Conservation (phyloP, 2,113 vertebrate species). For the Bufo bufo region DNA sequence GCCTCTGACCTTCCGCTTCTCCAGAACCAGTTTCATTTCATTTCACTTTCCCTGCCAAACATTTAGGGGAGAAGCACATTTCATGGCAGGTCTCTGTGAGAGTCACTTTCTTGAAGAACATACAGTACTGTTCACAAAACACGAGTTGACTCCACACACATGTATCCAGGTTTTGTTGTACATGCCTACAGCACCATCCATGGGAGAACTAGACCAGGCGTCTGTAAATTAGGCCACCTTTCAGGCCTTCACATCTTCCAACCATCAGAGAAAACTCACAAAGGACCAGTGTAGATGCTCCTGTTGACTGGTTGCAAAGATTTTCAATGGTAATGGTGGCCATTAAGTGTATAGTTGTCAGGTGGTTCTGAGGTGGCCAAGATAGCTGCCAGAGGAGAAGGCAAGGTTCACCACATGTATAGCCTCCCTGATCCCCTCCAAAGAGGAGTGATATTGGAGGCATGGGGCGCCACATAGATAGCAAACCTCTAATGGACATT, state of each 20-base stretch:
- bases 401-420: too few species aligned
- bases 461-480: background rate
- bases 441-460: too few species aligned
- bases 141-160: background rate
- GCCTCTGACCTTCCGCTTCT: conserved; percentile 54
- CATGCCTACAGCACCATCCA: background rate
- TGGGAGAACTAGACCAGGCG: too few species aligned
- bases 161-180: background rate
- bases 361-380: too few species aligned
- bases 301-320: background rate
- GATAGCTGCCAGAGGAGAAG: too few species aligned
- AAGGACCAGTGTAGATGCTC: background rate
- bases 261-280: background rate
- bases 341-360: too few species aligned
- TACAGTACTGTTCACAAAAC: conserved; percentile 9
- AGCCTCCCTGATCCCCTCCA: too few species aligned
- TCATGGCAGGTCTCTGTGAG: conserved; percentile 42
- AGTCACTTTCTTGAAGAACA: conserved; percentile 45
- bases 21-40: conserved; percentile 49
- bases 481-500: too few species aligned
- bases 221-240: background rate
- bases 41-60: conserved; percentile 56
- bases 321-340: too few species aligned
- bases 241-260: background rate
- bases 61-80: conserved; percentile 31